These are phyloP conservation scores for Oscheius sp. DNA, from an alignment of 1,140 invertebrate genomes.

Conservation along the genomic window DNA sequence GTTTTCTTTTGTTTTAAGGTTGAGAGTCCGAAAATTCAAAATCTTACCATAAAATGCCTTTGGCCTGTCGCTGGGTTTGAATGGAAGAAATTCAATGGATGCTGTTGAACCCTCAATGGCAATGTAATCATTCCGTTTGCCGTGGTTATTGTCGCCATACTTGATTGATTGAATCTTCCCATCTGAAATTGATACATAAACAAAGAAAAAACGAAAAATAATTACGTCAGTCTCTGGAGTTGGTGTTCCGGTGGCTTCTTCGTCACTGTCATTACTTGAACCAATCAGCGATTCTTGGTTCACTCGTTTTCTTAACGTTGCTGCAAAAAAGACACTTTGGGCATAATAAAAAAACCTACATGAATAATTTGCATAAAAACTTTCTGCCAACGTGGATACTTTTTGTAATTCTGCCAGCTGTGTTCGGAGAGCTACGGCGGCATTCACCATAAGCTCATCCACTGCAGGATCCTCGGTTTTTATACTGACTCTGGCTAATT, in stretches of 20 bases:
- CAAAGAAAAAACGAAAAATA: neutral
- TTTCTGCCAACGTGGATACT: conserved; percentile 4
- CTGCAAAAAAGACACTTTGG: neutral
- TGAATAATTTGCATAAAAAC: conserved; percentile 12
- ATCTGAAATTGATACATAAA: neutral
- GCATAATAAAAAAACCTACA: neutral
- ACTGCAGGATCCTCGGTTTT: conserved; percentile 9
- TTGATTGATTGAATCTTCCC: neutral
- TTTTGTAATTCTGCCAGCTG: conserved; percentile 22
- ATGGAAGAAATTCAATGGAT: neutral
- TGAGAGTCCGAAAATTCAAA: neutral
- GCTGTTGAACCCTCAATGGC: neutral
- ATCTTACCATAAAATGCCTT: neutral
- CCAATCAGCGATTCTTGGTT: conserved; percentile 26
- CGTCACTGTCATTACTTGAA: conserved; percentile 20
- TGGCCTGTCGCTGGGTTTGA: neutral
- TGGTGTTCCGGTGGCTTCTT: conserved; percentile 2
- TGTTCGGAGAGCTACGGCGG: conserved; percentile 11
- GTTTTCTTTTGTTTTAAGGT: neutral
- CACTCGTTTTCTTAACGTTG: conserved; percentile 2
- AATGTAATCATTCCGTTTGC: conserved; percentile 5
- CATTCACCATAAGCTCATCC: conserved; percentile 18
- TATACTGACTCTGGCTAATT: conserved; percentile 1
- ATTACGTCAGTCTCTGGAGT: neutral
- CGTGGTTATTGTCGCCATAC: conserved; percentile 5